Evolutionary conservation across 2,113 vertebrate genomes (phyloP), one percentile per base, ranked within the genome.

Genomic region (Menidia beryllina): DNA sequence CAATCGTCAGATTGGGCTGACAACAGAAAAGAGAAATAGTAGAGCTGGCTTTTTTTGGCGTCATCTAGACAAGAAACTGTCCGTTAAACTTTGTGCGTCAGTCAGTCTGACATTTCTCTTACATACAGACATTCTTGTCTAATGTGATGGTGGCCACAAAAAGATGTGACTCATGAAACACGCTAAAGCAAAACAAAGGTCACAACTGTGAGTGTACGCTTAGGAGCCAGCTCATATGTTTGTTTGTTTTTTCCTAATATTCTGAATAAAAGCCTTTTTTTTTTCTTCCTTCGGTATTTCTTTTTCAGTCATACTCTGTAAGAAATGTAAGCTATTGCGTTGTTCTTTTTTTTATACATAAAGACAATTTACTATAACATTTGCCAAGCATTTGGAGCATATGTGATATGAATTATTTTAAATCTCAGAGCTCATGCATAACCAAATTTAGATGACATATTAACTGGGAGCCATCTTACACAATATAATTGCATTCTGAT

Each of bases 1-100:
- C 43, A 24, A 67, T 65, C 30, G 17, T 71, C 47, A 56, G 19
- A 53, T 26, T 39, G 51, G 55, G 57, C 53, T 38, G n/a, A n/a
- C n/a, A n/a, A n/a, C n/a, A n/a, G n/a, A n/a, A n/a, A n/a, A 39
- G 56, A 27, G 23, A 52, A 34, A 10, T 36, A 34, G 5, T 30
- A 34, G 30, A 34, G 30, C 10, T 8, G 7, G 27, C 14, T 43
- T 61, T 48, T 48, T 11, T 51, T 53, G 52, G 47, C 34, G 39
- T 50, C 14, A 8, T 68, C 24, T 50, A 39, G 7, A 34, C 7
- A 34, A 34, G 2, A 34, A 34, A 47, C 15, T 23, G 52, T 15
- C 51, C 53, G 24, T 26, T 25, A 19, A 66, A 72, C 17, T 75
- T 55, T 10, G 19, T 7, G 64, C 27, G 5, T 69, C 19, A 30